Evolutionary conservation across 2,888 invertebrate genomes (phyloP).

Genomic region (Stenodera caucasica): DNA sequence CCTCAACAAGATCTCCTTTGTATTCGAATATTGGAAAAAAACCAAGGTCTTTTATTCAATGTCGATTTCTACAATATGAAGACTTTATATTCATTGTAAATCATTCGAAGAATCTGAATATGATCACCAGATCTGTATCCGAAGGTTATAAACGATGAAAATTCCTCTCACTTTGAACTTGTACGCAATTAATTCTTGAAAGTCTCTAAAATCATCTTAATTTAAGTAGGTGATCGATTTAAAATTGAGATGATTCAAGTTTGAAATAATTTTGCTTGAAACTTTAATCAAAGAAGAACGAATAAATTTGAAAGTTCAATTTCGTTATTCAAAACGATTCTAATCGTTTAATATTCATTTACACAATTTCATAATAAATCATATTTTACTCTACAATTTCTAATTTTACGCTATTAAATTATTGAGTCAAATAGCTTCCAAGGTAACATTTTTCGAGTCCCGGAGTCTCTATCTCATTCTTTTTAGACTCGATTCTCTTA

Average conservation of each 20-base stretch:
- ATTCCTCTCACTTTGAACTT: not conserved
- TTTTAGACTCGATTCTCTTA: no score
- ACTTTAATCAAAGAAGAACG: constrained; percentile 22
- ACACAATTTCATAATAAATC: no score
- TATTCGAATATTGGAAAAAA: constrained; percentile 11
- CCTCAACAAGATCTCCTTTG: not conserved
- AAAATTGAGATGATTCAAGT: constrained; percentile 27
- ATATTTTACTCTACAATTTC: no score
- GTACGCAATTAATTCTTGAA: no score
- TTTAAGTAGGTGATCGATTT: no score
- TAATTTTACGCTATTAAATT: no score
- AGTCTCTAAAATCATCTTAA: no score
- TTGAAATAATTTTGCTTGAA: constrained; percentile 21
- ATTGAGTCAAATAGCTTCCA: no score
- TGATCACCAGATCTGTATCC: constrained; percentile 1
- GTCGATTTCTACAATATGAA: constrained; percentile 15
- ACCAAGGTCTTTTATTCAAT: constrained; percentile 20
- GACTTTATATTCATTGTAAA: constrained; percentile 5
- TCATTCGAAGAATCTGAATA: constrained; percentile 5
- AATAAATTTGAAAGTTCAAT: not conserved
- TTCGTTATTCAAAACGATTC: no score
- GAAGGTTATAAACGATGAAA: not conserved
- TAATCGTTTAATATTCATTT: no score
- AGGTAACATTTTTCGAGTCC: no score
- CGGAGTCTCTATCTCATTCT: no score